Percentiles rank a stretch among this genome's conserved stretches.
Evolutionary conservation across 1,140 invertebrate species (phyloP).

Genomic region (Mylabris phalerata): DNA sequence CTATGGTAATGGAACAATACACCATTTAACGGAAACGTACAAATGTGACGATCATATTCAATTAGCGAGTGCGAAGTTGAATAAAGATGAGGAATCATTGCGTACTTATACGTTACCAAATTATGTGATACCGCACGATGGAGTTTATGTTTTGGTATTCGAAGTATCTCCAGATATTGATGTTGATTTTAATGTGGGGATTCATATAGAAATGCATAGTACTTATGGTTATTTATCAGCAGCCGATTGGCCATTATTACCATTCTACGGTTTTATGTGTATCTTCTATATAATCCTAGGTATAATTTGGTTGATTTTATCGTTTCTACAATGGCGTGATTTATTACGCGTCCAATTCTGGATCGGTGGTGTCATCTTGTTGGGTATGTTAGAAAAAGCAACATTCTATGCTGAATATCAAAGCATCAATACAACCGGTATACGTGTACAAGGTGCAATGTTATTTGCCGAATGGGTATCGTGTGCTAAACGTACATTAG

Average conservation of each 20-base stretch:
- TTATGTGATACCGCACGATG: constrained; percentile 46
- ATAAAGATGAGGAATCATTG: constrained; percentile 16
- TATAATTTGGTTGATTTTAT: constrained; percentile 77
- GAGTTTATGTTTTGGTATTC: constrained; percentile 49
- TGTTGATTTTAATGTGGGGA: constrained; percentile 44
- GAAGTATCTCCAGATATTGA: constrained; percentile 21
- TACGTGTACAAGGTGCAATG: constrained; percentile 59
- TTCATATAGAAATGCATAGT: constrained; percentile 59
- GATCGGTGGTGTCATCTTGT: constrained; percentile 83
- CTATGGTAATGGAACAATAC: neutral
- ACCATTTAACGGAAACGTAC: constrained; percentile 18
- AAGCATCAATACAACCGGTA: constrained; percentile 67
- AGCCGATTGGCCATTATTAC: constrained; percentile 63
- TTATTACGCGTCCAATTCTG: constrained; percentile 91
- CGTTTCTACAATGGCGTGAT: constrained; percentile 82
- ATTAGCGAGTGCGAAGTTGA: constrained; percentile 23
- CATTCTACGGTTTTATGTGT: constrained; percentile 89
- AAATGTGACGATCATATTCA: constrained; percentile 34
- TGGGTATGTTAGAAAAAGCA: constrained; percentile 80
- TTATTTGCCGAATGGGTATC: constrained; percentile 83
- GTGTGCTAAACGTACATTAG: constrained; percentile 80
- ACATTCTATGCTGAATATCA: constrained; percentile 88
- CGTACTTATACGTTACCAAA: constrained; percentile 35
- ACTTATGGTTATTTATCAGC: constrained; percentile 67
- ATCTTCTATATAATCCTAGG: constrained; percentile 76